Percentiles rank a stretch among this genome's conserved stretches.
Conservation (phyloP, 2,797 vertebrate species). For the Semotilus atromaculatus region DNA sequence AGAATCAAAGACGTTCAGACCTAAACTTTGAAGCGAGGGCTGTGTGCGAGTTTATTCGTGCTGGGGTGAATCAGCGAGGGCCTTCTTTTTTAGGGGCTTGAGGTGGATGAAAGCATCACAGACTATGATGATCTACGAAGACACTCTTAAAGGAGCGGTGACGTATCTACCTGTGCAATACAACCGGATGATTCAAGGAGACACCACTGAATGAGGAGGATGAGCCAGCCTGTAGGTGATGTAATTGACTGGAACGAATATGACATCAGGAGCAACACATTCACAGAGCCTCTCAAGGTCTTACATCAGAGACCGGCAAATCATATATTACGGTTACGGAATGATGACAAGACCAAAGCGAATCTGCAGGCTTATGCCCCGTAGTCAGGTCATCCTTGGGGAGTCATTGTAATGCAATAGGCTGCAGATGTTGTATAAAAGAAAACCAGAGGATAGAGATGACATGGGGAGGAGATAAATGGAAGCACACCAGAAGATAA, state of each 20-base stretch:
- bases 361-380: conserved; percentile 53
- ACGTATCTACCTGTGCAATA: neutral
- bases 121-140: conserved; percentile 7
- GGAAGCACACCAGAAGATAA: conserved; percentile 47
- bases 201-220: neutral
- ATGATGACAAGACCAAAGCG: conserved; percentile 61
- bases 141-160: neutral
- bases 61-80: neutral
- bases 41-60: neutral
- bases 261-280: conserved; percentile 28
- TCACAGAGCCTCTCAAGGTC: conserved; percentile 32
- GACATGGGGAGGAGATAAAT: conserved; percentile 46
- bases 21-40: conserved; percentile 20
- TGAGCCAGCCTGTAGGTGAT: conserved; percentile 29
- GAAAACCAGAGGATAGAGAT: conserved; percentile 39
- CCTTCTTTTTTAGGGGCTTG: neutral
- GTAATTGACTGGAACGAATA: conserved; percentile 40
- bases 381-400: conserved; percentile 22
- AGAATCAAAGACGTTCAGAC: conserved; percentile 25
- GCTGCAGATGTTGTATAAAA: conserved; percentile 48
- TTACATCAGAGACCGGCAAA: conserved; percentile 39
- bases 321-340: conserved; percentile 49
- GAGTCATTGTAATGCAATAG: conserved; percentile 46
- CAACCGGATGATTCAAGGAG: conserved; percentile 18
- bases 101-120: neutral